These are phyloP conservation scores for Myxocyprinus asiaticus DNA, from an alignment of 2,113 vertebrate genomes.

Conservation along the genomic window DNA sequence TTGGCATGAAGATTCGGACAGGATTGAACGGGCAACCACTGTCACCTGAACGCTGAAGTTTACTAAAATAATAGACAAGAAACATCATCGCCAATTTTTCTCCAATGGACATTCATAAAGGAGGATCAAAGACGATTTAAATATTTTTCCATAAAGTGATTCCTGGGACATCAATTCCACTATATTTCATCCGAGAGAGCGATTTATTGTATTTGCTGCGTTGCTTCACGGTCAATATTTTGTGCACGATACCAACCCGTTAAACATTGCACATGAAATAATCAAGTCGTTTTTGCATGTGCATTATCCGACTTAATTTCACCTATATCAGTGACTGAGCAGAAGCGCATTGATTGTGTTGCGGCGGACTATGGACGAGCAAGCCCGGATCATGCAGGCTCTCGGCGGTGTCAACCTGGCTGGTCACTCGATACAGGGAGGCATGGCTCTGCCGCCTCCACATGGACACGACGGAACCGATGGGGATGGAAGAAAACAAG, in stretches of 20 bases:
- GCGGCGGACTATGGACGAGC: slow-evolving; percentile 95
- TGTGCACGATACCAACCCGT: neutral
- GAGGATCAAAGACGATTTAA: slow-evolving; percentile 57
- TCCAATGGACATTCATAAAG: slow-evolving; percentile 33
- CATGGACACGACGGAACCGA: slow-evolving; percentile 97
- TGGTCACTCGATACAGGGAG: slow-evolving; percentile 96
- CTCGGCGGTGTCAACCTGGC: slow-evolving; percentile 95
- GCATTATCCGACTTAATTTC: slow-evolving; percentile 67
- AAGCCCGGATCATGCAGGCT: slow-evolving; percentile 99
- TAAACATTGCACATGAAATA: slow-evolving; percentile 69
- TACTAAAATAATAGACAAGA: slow-evolving; percentile 58
- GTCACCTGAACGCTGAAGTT: slow-evolving; percentile 73
- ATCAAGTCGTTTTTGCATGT: slow-evolving; percentile 72
- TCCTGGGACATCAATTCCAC: slow-evolving; percentile 65
- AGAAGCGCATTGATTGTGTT: slow-evolving; percentile 83
- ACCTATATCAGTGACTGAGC: slow-evolving; percentile 72
- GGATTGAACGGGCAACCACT: slow-evolving; percentile 68
- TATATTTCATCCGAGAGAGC: slow-evolving; percentile 42
- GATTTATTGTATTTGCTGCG: slow-evolving; percentile 42
- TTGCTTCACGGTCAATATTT: slow-evolving; percentile 1
- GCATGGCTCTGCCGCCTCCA: slow-evolving; percentile 95
- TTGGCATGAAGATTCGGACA: slow-evolving; percentile 68
- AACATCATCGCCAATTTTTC: slow-evolving; percentile 37
- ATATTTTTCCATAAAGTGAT: slow-evolving; percentile 58
- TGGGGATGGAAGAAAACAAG: slow-evolving; percentile 98